Conservation (phyloP, 64 coral and sea anemone genomes). For the Pocillopora damicornis region DNA sequence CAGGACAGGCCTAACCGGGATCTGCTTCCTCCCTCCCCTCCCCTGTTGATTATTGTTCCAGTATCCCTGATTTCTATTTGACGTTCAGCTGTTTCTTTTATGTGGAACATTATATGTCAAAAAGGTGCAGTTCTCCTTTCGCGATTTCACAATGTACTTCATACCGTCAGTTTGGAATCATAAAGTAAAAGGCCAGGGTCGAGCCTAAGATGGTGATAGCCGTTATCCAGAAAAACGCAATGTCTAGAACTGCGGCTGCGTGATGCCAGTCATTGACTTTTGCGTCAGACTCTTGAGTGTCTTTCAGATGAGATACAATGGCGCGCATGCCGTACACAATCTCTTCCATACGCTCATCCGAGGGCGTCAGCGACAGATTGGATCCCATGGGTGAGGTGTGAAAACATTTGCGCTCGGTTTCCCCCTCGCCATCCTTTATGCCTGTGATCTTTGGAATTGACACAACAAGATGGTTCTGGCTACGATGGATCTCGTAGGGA, state of each 20-base stretch:
- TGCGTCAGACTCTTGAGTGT: constrained; percentile 33
- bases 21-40: too few relatives aligned
- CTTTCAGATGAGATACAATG: constrained; percentile 67
- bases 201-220: constrained; percentile 49
- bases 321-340: constrained; percentile 42
- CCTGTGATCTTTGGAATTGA: constrained; percentile 26
- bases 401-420: constrained; percentile 37
- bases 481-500: constrained; percentile 40
- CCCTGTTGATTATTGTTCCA: too few relatives aligned
- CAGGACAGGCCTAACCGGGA: too few relatives aligned
- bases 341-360: constrained; percentile 38
- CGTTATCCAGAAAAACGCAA: constrained; percentile 65
- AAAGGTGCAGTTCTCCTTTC: too few relatives aligned
- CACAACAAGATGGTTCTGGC: constrained; percentile 29
- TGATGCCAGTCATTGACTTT: constrained; percentile 68
- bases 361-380: constrained; percentile 29
- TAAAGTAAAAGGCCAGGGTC: constrained; percentile 69
- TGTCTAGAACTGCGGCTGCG: constrained; percentile 78
- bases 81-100: too few relatives aligned
- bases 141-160: not conserved
- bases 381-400: constrained; percentile 28
- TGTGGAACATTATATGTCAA: too few relatives aligned
- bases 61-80: too few relatives aligned
- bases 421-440: constrained; percentile 8
- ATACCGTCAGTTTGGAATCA: constrained; percentile 24